Conservation (phyloP, 92 coral and sea anemone genomes). For the Siderastrea siderea region DNA sequence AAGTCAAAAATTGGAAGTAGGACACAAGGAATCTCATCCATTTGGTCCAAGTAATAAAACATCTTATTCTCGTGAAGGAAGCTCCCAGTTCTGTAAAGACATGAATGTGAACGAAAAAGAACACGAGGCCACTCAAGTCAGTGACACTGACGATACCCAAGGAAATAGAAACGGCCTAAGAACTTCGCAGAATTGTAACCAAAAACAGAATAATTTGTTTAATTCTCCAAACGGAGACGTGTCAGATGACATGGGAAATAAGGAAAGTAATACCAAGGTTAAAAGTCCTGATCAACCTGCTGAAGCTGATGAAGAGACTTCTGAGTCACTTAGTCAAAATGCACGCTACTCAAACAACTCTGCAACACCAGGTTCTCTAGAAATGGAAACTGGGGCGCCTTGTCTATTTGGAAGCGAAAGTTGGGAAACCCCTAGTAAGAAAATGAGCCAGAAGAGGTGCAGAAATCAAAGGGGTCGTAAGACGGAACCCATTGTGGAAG, state of each 20-base stretch:
- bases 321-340: not conserved
- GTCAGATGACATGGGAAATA: not conserved
- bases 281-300: not conserved
- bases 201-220: not conserved
- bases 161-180: not conserved
- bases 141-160: not conserved
- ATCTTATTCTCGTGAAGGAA: not conserved
- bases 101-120: not conserved
- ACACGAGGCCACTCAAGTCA: not conserved
- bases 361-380: conserved; percentile 16
- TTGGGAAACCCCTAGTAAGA: conserved; percentile 12
- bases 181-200: not conserved
- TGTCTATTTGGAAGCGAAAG: conserved; percentile 66
- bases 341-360: conserved; percentile 1
- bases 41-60: conserved; percentile 1
- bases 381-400: conserved; percentile 50
- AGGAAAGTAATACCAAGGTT: not conserved
- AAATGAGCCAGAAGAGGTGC: not conserved
- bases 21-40: not conserved
- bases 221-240: not conserved
- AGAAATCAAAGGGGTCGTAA: not conserved
- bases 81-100: not conserved
- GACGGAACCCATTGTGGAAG: not conserved
- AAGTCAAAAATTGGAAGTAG: not conserved
- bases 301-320: conserved; percentile 36